These are phyloP conservation scores for Ctenomys sociabilis DNA, from an alignment of 2,113 vertebrate species.

Conservation along the genomic window DNA sequence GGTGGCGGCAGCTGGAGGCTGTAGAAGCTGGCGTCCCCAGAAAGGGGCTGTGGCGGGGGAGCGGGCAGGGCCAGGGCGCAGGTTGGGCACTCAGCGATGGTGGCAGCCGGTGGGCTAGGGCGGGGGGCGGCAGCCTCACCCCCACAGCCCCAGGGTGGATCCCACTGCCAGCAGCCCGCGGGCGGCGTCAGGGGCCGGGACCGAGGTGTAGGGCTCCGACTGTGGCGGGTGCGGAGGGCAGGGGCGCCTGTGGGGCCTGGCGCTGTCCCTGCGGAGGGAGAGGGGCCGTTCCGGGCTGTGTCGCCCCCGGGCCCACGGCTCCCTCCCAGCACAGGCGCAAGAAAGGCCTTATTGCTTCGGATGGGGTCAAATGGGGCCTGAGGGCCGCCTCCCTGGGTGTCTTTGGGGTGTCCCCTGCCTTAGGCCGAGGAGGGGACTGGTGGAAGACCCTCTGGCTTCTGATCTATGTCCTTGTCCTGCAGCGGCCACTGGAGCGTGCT, in stretches of 20 bases:
- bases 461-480: background rate
- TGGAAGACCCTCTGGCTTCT: slow-evolving; percentile 18
- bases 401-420: background rate
- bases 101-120: background rate
- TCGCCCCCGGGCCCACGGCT: background rate
- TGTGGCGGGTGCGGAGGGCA: slow-evolving; percentile 58
- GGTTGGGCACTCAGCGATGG: slow-evolving; percentile 54
- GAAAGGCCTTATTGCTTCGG: slow-evolving; percentile 79
- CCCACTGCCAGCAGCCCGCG: slow-evolving; percentile 80
- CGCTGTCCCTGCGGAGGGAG: slow-evolving; percentile 81
- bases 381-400: background rate
- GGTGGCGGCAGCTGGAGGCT: slow-evolving; percentile 61
- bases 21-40: slow-evolving; percentile 74
- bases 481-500: background rate
- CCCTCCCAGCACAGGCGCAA: slow-evolving; percentile 61
- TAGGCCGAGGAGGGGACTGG: background rate
- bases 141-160: slow-evolving; percentile 77
- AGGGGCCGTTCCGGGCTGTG: slow-evolving; percentile 76
- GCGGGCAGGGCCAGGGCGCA: slow-evolving; percentile 57
- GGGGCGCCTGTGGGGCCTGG: slow-evolving; percentile 58
- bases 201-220: slow-evolving; percentile 70
- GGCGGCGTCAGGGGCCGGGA: slow-evolving; percentile 69
- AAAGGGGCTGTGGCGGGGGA: slow-evolving; percentile 38
- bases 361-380: background rate
- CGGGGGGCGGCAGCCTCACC: slow-evolving; percentile 34